A percentile compares a stretch with the other conserved stretches of the same genome.
These are phyloP conservation scores for Eilema sororculum DNA, from an alignment of 2,888 invertebrate species.

Conservation along the genomic window DNA sequence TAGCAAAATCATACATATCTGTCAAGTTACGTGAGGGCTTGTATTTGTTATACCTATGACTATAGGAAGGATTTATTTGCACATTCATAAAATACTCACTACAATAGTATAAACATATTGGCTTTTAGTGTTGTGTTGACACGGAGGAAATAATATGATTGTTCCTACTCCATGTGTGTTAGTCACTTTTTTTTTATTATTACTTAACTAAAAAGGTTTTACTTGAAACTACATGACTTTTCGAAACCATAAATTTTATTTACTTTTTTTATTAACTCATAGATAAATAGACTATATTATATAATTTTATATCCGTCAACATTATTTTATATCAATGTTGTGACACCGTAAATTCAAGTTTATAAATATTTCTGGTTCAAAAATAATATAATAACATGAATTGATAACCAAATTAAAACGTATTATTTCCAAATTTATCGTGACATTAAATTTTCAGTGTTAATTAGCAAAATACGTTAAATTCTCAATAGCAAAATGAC, in stretches of 20 bases:
- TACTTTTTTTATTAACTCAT: not conserved
- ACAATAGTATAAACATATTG: too few species aligned
- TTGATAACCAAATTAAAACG: conserved; percentile 13
- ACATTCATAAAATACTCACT: too few species aligned
- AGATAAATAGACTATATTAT: not conserved
- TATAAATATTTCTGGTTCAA: not conserved
- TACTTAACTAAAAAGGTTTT: not conserved
- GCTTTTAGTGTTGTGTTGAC: too few species aligned
- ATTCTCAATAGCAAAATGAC: conserved; percentile 58
- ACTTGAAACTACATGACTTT: not conserved
- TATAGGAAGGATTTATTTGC: too few species aligned
- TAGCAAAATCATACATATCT: not conserved
- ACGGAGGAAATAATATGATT: too few species aligned
- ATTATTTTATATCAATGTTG: conserved; percentile 5
- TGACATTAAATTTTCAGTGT: conserved; percentile 43
- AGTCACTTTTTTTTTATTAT: not conserved
- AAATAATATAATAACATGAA: conserved; percentile 12
- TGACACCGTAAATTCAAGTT: conserved; percentile 12
- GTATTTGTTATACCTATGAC: too few species aligned
- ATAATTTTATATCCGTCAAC: not conserved
- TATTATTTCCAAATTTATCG: conserved; percentile 17
- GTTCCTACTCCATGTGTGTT: too few species aligned
- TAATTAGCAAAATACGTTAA: conserved; percentile 32
- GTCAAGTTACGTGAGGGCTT: too few species aligned
- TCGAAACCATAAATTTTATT: not conserved